A percentile compares a stretch with the other conserved stretches of the same genome.
Evolutionary conservation across 2,888 invertebrate species (phyloP).

Genomic region (Hanleya hanleyi): DNA sequence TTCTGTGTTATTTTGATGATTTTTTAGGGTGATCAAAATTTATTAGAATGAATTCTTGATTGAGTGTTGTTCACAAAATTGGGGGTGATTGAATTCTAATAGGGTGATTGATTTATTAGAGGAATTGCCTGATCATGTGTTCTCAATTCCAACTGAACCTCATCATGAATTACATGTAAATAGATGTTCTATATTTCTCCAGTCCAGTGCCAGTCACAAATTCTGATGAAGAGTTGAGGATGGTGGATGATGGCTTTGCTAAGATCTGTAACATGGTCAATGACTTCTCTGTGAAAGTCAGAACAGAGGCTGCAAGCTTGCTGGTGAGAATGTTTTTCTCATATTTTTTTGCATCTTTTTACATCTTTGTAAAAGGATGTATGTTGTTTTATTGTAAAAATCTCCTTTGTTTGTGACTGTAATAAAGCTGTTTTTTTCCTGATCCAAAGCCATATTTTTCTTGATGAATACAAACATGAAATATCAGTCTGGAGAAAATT

Average conservation of each 20-base stretch:
- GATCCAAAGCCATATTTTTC: no score
- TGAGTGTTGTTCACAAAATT: no score
- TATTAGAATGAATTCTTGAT: background rate
- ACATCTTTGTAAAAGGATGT: no score
- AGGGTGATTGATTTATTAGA: background rate
- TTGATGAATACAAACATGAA: no score
- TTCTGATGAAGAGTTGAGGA: slow-evolving; percentile 87
- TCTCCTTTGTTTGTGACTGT: no score
- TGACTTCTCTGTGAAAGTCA: slow-evolving; percentile 89
- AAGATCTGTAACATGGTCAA: slow-evolving; percentile 94
- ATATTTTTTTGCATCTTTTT: no score
- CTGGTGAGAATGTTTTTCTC: slow-evolving; percentile 74
- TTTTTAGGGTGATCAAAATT: no score
- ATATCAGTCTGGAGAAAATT: no score
- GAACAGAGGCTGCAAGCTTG: slow-evolving; percentile 87
- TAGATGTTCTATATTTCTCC: slow-evolving; percentile 20
- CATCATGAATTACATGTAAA: background rate
- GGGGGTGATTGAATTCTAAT: no score
- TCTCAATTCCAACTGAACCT: background rate
- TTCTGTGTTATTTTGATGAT: no score
- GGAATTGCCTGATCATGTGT: background rate
- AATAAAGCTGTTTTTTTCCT: no score
- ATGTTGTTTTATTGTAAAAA: no score
- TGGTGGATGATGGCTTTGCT: slow-evolving; percentile 97
- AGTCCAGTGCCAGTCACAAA: slow-evolving; percentile 82